A percentile compares a stretch with the other conserved stretches of the same genome.
Conservation (phyloP, 2,888 invertebrate species). For the Conistra vaccinii region DNA sequence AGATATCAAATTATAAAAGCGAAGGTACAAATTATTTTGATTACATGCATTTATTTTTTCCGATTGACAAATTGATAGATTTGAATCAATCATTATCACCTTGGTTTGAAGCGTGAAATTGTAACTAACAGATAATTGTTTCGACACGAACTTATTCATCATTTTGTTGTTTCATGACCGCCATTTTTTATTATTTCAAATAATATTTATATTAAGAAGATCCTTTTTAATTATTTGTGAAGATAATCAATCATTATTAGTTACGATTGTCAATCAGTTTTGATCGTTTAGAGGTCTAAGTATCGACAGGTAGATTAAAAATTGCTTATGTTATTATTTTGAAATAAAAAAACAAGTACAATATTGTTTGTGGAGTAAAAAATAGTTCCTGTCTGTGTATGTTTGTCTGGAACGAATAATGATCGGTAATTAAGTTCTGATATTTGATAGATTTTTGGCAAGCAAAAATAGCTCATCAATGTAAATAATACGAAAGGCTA, state of each 20-base stretch:
- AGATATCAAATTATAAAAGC: conserved; percentile 12
- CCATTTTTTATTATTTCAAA: conserved; percentile 34
- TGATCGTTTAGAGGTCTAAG: conserved; percentile 35
- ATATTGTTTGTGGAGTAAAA: conserved; percentile 6
- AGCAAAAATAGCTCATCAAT: not conserved
- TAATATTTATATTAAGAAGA: conserved; percentile 21
- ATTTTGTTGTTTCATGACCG: conserved; percentile 42
- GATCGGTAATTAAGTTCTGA: not conserved
- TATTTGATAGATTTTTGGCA: not conserved
- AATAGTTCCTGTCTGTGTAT: not conserved
- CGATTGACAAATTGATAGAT: conserved; percentile 60
- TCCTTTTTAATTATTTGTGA: conserved; percentile 51
- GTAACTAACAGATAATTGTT: conserved; percentile 55
- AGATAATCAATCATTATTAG: conserved; percentile 64
- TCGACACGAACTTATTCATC: conserved; percentile 51
- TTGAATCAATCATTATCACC: conserved; percentile 54
- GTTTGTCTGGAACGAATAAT: not conserved
- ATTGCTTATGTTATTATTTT: conserved; percentile 7
- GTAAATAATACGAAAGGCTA: not conserved
- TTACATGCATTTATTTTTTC: conserved; percentile 47
- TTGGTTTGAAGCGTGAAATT: conserved; percentile 57
- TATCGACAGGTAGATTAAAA: conserved; percentile 28
- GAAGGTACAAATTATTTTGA: conserved; percentile 48
- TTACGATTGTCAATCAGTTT: conserved; percentile 64
- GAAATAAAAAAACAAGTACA: not conserved